Conservation (phyloP, 2,113 vertebrate genomes). For the Hyperopisus bebe region DNA sequence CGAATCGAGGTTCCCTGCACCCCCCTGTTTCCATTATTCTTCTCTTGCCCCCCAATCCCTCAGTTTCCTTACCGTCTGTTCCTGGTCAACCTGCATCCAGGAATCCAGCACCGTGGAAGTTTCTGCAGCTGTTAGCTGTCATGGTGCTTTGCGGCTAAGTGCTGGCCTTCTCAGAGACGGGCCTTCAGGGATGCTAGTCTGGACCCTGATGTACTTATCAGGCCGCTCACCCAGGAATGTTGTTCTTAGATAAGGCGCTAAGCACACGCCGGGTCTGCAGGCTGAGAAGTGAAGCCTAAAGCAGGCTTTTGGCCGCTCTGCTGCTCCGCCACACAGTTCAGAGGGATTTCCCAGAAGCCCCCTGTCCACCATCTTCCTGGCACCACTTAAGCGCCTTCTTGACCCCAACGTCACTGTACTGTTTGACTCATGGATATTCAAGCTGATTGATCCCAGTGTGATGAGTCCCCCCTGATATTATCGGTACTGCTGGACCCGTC, state of each 20-base stretch:
- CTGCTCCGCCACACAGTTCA: neutral
- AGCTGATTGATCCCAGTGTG: neutral
- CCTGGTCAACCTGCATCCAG: neutral
- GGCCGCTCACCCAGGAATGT: neutral
- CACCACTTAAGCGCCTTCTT: no score
- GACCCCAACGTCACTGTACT: neutral
- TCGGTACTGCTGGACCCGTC: neutral
- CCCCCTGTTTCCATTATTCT: neutral
- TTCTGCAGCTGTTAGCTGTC: neutral
- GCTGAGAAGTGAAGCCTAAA: neutral
- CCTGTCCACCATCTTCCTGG: neutral
- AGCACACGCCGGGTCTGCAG: neutral
- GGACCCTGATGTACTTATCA: slow-evolving; percentile 1
- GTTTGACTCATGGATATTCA: neutral
- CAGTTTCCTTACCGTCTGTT: neutral
- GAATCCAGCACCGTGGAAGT: neutral
- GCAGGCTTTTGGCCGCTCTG: neutral
- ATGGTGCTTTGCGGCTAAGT: neutral
- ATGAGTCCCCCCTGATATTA: neutral
- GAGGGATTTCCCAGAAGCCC: slow-evolving; percentile 1
- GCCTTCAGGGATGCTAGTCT: neutral
- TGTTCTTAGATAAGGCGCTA: neutral
- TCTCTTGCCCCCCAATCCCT: neutral
- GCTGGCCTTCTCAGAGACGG: neutral
- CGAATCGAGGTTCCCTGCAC: neutral